Conservation (phyloP, 2,797 vertebrate genomes). For the Ctenopoma kingsleyae region DNA sequence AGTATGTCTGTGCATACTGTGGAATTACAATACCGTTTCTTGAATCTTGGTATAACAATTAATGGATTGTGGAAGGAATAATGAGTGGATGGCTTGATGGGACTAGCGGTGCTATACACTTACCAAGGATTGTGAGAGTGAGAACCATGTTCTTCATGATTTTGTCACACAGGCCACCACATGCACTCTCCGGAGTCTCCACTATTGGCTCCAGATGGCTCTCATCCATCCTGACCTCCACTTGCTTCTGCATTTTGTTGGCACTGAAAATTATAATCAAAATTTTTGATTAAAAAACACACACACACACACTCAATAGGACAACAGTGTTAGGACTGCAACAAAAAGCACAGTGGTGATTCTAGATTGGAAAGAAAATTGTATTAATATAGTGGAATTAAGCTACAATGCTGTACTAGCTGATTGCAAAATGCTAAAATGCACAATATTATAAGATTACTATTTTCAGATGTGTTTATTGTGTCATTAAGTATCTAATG, state of each 20-base stretch:
- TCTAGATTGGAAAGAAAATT: neutral
- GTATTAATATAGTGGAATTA: neutral
- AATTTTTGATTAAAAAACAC: neutral
- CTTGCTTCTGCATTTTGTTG: conserved; percentile 94
- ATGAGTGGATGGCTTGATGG: neutral
- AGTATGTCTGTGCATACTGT: too few species aligned
- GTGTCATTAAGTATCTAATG: conserved; percentile 24
- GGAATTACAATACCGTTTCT: too few species aligned
- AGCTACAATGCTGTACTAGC: neutral
- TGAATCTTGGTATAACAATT: neutral
- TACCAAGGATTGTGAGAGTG: conserved; percentile 94
- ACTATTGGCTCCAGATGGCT: conserved; percentile 86
- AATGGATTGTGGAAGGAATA: neutral
- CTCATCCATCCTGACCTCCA: conserved; percentile 95
- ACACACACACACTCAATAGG: neutral
- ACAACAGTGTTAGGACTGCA: neutral
- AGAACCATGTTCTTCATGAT: conserved; percentile 94
- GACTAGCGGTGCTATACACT: conserved; percentile 12
- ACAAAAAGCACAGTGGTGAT: neutral
- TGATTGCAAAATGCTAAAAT: neutral
- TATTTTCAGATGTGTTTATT: neutral
- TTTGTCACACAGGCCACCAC: conserved; percentile 87
- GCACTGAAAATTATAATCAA: too few species aligned
- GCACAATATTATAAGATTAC: neutral
- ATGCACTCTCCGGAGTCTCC: conserved; percentile 72